Percentiles rank a stretch among this genome's conserved stretches.
phyloP scores from a whole-genome alignment of 1,140 invertebrate genomes.

The Zaprionus africanus region DNA sequence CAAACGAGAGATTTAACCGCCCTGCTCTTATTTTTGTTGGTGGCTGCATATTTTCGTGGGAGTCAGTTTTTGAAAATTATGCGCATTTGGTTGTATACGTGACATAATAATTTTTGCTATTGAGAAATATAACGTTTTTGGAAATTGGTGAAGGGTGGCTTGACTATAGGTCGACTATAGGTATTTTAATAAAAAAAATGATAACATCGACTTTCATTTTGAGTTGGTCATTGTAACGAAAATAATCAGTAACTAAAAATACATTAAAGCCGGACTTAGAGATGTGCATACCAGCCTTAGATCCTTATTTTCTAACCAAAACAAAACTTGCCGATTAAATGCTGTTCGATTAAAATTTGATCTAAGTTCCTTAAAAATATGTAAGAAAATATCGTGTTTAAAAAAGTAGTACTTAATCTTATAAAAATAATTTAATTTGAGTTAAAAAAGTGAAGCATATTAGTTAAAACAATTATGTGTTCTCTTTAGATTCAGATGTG shows the following conservation, averaged over 20 bases:
- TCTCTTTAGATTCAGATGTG: constrained; percentile 23
- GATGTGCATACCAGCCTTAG: background rate
- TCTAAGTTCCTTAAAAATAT: background rate
- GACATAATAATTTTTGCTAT: too few relatives aligned
- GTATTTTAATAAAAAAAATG: background rate
- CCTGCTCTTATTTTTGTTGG: too few relatives aligned
- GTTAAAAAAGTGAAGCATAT: background rate
- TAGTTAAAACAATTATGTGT: background rate
- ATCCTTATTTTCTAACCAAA: background rate
- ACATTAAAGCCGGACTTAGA: background rate
- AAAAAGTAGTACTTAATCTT: background rate
- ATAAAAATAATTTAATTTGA: background rate
- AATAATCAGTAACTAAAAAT: background rate
- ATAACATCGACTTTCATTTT: too few relatives aligned
- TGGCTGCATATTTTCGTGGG: too few relatives aligned
- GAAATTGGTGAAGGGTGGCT: too few relatives aligned
- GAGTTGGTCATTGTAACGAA: background rate
- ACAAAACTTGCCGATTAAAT: background rate
- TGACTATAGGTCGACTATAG: too few relatives aligned
- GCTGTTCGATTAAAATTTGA: background rate
- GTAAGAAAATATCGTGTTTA: background rate
- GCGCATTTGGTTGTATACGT: too few relatives aligned
- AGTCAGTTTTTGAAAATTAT: too few relatives aligned
- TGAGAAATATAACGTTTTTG: too few relatives aligned
- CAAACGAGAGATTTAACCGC: too few relatives aligned